These are phyloP conservation scores for Lithophane leautieri DNA, from an alignment of 2,888 invertebrate genomes.

Conservation along the genomic window DNA sequence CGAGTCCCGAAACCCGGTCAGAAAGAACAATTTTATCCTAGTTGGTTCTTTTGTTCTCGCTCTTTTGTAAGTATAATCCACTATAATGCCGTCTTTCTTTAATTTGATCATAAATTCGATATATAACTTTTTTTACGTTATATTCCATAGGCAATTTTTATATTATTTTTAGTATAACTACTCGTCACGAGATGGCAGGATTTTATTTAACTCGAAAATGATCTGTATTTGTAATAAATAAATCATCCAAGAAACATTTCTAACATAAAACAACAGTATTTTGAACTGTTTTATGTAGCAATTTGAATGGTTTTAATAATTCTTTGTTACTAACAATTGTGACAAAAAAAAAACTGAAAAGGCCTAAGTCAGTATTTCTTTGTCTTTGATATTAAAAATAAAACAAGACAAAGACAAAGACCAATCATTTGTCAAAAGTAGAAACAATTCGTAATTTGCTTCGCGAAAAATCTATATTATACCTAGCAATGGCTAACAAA, in stretches of 20 bases:
- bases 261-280: background rate
- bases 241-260: background rate
- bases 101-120: too few relatives aligned
- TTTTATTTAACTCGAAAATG: background rate
- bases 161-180: conserved; percentile 12
- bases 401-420: conserved; percentile 28
- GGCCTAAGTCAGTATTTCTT: conserved; percentile 14
- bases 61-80: accelerated
- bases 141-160: background rate
- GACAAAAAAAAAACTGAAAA: conserved; percentile 28
- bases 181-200: conserved; percentile 40
- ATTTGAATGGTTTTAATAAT: background rate
- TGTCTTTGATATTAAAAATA: conserved; percentile 25
- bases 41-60: background rate
- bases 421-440: conserved; percentile 53
- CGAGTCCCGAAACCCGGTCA: too few relatives aligned
- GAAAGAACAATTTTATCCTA: background rate
- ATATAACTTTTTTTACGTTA: background rate
- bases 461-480: conserved; percentile 54
- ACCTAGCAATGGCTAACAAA: conserved; percentile 76
- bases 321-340: background rate
- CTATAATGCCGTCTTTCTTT: background rate
- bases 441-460: conserved; percentile 54
- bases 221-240: background rate
- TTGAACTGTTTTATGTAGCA: background rate